phyloP scores from a whole-genome alignment of 1,140 invertebrate genomes.

The Cotesia chilonis region DNA sequence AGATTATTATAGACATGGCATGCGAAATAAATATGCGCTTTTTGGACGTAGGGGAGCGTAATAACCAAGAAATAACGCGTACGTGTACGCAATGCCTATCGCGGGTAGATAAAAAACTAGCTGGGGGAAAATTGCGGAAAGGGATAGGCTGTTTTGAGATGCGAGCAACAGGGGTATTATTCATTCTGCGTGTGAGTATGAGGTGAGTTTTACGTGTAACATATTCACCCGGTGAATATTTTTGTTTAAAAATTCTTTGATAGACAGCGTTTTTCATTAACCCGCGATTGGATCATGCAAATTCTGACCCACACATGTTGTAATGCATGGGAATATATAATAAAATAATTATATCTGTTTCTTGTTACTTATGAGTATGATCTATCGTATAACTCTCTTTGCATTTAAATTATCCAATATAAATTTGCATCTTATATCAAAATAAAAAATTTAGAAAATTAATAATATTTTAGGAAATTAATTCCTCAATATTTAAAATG shows the following conservation, averaged over 20 bases:
- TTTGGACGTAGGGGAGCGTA: conserved; percentile 22
- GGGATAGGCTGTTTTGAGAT: not conserved
- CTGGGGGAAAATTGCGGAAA: not conserved
- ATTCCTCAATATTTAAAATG: too few relatives aligned
- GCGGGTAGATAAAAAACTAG: conserved; percentile 15
- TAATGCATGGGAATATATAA: not conserved
- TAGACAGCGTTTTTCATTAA: conserved; percentile 18
- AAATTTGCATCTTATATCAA: too few relatives aligned
- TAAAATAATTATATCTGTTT: too few relatives aligned
- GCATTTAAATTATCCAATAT: too few relatives aligned
- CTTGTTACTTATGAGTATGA: too few relatives aligned
- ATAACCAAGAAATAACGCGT: conserved; percentile 28
- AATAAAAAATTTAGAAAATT: too few relatives aligned
- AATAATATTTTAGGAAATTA: too few relatives aligned
- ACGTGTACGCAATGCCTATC: not conserved
- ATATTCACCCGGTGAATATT: conserved; percentile 29
- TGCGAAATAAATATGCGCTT: conserved; percentile 15
- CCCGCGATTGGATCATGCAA: conserved; percentile 28
- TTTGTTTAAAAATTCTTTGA: conserved; percentile 15
- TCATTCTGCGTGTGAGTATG: not conserved
- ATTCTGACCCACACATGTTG: conserved; percentile 4
- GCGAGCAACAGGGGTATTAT: too few relatives aligned
- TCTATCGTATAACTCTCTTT: too few relatives aligned
- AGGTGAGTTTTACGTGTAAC: not conserved
- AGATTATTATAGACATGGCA: conserved; percentile 3